A percentile compares a stretch with the other conserved stretches of the same genome.
phyloP scores from a whole-genome alignment of 1,140 invertebrate species.

The Pseudomyrmex flavicornis region DNA sequence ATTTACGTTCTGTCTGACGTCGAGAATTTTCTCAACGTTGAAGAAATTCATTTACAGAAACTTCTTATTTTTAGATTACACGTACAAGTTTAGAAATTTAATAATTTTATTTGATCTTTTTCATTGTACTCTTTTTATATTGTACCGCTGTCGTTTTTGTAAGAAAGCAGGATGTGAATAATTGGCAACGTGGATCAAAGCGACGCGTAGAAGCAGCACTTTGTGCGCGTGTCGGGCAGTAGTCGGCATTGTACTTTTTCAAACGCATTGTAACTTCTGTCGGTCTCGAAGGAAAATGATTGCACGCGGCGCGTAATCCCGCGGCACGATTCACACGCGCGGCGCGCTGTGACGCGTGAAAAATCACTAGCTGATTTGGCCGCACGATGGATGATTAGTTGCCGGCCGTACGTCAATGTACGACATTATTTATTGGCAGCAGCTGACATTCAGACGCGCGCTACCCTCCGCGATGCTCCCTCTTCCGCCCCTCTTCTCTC shows the following conservation, averaged over 20 bases:
- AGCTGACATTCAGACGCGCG: slow-evolving; percentile 78
- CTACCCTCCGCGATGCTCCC: slow-evolving; percentile 61
- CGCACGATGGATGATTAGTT: slow-evolving; percentile 75
- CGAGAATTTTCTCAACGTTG: slow-evolving; percentile 28
- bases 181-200: slow-evolving; percentile 6
- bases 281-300: slow-evolving; percentile 28
- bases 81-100: not conserved
- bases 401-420: slow-evolving; percentile 78
- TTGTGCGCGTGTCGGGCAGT: not conserved
- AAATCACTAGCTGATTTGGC: slow-evolving; percentile 78
- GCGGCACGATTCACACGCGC: slow-evolving; percentile 57
- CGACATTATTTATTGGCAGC: slow-evolving; percentile 79
- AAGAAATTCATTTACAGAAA: slow-evolving; percentile 4
- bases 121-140: not conserved
- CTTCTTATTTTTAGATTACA: not conserved
- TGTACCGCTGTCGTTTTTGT: not conserved
- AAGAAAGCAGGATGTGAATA: slow-evolving; percentile 9
- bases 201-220: not conserved
- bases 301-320: slow-evolving; percentile 57
- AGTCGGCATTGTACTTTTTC: slow-evolving; percentile 25
- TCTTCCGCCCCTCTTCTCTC: slow-evolving; percentile 28
- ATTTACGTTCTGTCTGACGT: slow-evolving; percentile 38
- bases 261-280: slow-evolving; percentile 14
- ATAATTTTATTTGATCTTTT: slow-evolving; percentile 8
- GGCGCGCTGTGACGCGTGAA: slow-evolving; percentile 70